Conservation (phyloP, 2,113 vertebrate genomes). For the Alethe castanea region DNA sequence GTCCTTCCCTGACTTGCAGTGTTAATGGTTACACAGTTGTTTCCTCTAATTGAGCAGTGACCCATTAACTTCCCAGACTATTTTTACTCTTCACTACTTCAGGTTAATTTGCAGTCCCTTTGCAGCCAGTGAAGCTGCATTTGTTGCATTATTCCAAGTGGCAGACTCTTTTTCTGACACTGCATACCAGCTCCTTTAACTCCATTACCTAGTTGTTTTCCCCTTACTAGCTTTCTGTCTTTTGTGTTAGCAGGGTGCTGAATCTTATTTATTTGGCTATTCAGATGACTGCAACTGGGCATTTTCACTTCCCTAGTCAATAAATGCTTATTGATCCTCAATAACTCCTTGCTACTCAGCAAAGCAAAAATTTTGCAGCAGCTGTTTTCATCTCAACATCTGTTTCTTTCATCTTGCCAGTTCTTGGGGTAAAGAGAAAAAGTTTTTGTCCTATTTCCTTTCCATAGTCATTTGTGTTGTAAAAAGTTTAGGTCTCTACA, state of each 20-base stretch:
- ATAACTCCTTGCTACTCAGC: not conserved
- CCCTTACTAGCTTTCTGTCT: not conserved
- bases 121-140: not conserved
- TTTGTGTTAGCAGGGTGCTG: not conserved
- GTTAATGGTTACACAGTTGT: not conserved
- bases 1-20: not conserved
- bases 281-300: rapidly evolving
- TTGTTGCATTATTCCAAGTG: not conserved
- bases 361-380: not conserved
- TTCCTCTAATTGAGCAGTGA: not conserved
- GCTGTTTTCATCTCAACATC: not conserved
- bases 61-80: not conserved
- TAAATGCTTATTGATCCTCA: not conserved
- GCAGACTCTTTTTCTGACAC: not conserved
- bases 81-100: not conserved
- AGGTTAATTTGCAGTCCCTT: not conserved
- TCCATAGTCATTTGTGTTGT: not conserved
- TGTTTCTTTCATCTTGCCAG: not conserved
- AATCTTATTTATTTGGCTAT: not conserved
- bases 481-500: not conserved
- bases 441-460: not conserved
- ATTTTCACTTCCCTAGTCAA: not conserved
- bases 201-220: not conserved
- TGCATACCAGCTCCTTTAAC: not conserved
- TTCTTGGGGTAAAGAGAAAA: not conserved